Conservation (phyloP, 2,113 vertebrate genomes). For the Hymenochirus boettgeri region DNA sequence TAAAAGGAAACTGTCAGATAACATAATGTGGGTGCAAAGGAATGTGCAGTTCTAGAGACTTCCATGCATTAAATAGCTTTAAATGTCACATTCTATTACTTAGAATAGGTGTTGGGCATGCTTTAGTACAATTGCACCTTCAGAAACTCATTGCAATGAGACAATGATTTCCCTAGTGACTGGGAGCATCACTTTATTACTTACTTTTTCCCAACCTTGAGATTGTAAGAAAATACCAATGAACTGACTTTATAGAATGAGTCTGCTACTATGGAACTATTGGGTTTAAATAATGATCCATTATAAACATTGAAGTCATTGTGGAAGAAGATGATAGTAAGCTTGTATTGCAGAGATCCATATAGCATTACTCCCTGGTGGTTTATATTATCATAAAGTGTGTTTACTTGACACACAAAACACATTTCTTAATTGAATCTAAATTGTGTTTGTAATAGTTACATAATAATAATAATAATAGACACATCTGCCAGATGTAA, state of each 20-base stretch:
- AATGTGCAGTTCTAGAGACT: conserved; percentile 27
- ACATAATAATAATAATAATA: conserved; percentile 18
- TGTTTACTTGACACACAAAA: conserved; percentile 54
- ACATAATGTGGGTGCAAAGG: conserved; percentile 1
- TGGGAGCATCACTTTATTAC: conserved; percentile 41
- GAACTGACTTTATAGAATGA: conserved; percentile 53
- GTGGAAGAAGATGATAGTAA: conserved; percentile 49
- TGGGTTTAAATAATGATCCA: conserved; percentile 47
- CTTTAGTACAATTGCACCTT: conserved; percentile 43
- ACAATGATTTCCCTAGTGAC: conserved; percentile 35
- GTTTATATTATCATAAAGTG: conserved; percentile 52
- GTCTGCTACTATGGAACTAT: conserved; percentile 47
- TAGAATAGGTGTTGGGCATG: conserved; percentile 37
- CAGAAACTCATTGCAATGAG: conserved; percentile 37
- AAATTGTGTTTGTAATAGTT: background rate
- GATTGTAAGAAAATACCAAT: conserved; percentile 34
- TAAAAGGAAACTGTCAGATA: conserved; percentile 18
- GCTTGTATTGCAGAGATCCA: conserved; percentile 56
- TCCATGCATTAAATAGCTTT: conserved; percentile 32
- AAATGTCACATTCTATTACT: conserved; percentile 37
- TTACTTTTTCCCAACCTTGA: conserved; percentile 26
- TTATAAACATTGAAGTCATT: conserved; percentile 50
- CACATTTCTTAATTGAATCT: conserved; percentile 36
- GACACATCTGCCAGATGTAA: conserved; percentile 10
- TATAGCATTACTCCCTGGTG: conserved; percentile 49